Evolutionary conservation across 2,888 invertebrate genomes (phyloP).

Genomic region (Subacronicta megacephala): DNA sequence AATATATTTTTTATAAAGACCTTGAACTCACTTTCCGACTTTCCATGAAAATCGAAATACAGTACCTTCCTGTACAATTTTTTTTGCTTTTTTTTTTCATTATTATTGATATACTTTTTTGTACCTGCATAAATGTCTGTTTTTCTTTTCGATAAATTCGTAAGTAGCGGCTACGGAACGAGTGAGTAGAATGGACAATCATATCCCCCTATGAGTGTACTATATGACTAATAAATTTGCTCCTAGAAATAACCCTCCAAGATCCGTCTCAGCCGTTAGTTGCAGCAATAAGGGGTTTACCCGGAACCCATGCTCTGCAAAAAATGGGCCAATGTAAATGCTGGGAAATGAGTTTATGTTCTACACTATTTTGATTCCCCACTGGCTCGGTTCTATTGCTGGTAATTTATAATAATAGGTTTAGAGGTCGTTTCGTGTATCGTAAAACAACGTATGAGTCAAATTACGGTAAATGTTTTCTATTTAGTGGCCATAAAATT

Average conservation of each 20-base stretch:
- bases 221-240: not conserved
- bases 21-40: too few species aligned
- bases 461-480: slow-evolving; percentile 37
- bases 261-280: slow-evolving; percentile 10
- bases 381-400: slow-evolving; percentile 36
- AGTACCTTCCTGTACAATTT: not conserved
- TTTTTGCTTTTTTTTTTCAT: not conserved
- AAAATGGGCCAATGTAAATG: slow-evolving; percentile 11
- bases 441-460: slow-evolving; percentile 38
- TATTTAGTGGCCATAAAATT: slow-evolving; percentile 46
- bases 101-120: not conserved
- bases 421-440: slow-evolving; percentile 40
- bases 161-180: not conserved
- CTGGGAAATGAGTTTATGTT: slow-evolving; percentile 11
- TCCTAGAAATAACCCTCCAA: not conserved
- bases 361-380: slow-evolving; percentile 34
- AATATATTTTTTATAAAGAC: too few species aligned
- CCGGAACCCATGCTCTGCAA: not conserved
- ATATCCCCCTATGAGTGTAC: slow-evolving; percentile 4
- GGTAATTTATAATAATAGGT: slow-evolving; percentile 45
- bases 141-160: not conserved
- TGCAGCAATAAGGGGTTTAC: slow-evolving; percentile 14
- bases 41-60: not conserved
- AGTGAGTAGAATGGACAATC: not conserved
- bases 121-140: not conserved